phyloP scores from a whole-genome alignment of 2,888 invertebrate genomes.

The Chrysomela aeneicollis region DNA sequence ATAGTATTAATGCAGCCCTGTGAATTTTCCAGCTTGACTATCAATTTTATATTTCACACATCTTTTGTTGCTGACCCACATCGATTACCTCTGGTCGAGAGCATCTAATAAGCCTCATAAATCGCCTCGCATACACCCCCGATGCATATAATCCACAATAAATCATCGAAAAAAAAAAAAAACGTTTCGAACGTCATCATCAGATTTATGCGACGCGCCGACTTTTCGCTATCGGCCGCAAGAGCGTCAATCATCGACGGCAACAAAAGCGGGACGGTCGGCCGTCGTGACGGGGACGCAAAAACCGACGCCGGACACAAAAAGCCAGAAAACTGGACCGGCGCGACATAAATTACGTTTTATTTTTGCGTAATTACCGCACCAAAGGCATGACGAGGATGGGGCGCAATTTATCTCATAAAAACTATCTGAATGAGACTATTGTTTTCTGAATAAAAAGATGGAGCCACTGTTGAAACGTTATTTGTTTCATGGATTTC shows the following conservation, averaged over 20 bases:
- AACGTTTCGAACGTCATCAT: constrained; percentile 44
- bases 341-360: constrained; percentile 34
- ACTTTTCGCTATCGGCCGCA: constrained; percentile 48
- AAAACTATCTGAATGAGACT: too few relatives aligned
- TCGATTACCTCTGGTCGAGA: too few relatives aligned
- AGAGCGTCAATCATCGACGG: constrained; percentile 47
- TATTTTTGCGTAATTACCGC: constrained; percentile 26
- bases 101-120: constrained; percentile 21
- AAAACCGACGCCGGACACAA: constrained; percentile 9
- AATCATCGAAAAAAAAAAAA: constrained; percentile 42
- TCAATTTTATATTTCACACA: too few relatives aligned
- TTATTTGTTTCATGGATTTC: too few relatives aligned
- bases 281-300: constrained; percentile 28
- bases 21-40: too few relatives aligned
- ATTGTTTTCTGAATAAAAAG: too few relatives aligned
- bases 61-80: background rate
- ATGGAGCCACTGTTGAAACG: background rate
- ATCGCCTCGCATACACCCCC: constrained; percentile 33
- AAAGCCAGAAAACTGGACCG: constrained; percentile 24
- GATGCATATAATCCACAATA: constrained; percentile 51
- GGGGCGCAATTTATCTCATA: background rate
- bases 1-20: too few relatives aligned
- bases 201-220: constrained; percentile 49
- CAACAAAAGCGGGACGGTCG: constrained; percentile 30
- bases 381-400: background rate